A percentile compares a stretch with the other conserved stretches of the same genome.
These are phyloP conservation scores for Protobothrops mucrosquamatus DNA, from an alignment of 2,113 vertebrate genomes.

Conservation along the genomic window DNA sequence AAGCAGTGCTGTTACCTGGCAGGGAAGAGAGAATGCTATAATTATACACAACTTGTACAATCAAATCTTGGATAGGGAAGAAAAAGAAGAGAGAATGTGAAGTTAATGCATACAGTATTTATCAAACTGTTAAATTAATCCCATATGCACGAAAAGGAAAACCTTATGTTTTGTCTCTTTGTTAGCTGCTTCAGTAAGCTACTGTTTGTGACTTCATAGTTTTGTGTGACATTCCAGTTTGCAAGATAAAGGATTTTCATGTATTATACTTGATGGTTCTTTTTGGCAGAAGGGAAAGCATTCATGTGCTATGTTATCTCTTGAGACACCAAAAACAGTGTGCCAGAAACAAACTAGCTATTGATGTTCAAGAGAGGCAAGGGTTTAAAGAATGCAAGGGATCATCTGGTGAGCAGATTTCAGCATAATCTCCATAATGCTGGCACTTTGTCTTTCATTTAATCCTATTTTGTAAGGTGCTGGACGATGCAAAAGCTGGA, in stretches of 20 bases:
- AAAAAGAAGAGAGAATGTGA: conserved; percentile 24
- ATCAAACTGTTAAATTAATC: conserved; percentile 24
- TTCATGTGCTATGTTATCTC: conserved; percentile 3
- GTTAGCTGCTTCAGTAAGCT: not conserved
- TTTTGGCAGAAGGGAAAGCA: conserved; percentile 19
- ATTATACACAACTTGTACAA: conserved; percentile 53
- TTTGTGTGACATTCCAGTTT: not conserved
- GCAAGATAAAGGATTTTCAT: not conserved
- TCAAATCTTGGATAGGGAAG: conserved; percentile 41
- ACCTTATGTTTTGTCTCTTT: not conserved
- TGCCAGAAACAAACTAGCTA: conserved; percentile 24
- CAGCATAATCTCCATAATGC: conserved; percentile 12
- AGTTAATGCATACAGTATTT: not conserved
- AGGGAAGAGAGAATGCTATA: conserved; percentile 20
- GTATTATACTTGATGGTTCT: not conserved
- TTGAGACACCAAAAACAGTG: conserved; percentile 10
- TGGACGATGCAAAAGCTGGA: conserved; percentile 5
- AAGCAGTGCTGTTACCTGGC: conserved; percentile 53
- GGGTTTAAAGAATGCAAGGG: conserved; percentile 4
- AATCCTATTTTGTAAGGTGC: not conserved
- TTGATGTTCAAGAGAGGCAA: not conserved
- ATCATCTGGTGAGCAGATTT: conserved; percentile 31
- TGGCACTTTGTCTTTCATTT: conserved; percentile 10
- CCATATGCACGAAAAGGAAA: not conserved
- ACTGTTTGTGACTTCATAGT: conserved; percentile 22